A percentile compares a stretch with the other conserved stretches of the same genome.
phyloP scores from a whole-genome alignment of 2,797 vertebrate species.

The Pipistrellus kuhlii region DNA sequence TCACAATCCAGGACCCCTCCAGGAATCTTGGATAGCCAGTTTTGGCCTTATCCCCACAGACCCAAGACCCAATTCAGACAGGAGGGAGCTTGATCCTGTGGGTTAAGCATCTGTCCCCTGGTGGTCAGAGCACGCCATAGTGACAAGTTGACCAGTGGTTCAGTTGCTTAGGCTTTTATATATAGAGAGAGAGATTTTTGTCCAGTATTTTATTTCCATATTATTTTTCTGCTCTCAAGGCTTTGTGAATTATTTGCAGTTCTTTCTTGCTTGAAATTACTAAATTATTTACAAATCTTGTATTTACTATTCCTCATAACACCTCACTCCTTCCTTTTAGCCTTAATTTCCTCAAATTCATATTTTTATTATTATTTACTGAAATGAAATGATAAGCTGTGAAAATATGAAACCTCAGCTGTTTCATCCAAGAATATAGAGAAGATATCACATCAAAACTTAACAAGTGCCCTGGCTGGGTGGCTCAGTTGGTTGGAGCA shows the following conservation, averaged over 20 bases:
- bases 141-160: too few species aligned
- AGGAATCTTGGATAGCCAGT: too few species aligned
- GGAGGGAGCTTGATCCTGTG: too few species aligned
- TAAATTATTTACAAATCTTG: neutral
- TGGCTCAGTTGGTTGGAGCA: neutral
- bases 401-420: neutral
- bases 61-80: too few species aligned
- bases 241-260: neutral
- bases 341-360: constrained; percentile 11
- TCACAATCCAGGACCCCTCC: too few species aligned
- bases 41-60: too few species aligned
- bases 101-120: too few species aligned
- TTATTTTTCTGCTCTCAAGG: neutral
- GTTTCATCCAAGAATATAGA: neutral
- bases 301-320: neutral
- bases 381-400: neutral
- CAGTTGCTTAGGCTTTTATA: too few species aligned
- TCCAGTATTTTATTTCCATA: neutral
- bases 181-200: neutral
- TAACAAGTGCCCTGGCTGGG: neutral
- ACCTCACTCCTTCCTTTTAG: neutral
- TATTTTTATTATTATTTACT: neutral
- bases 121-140: too few species aligned
- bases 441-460: constrained; percentile 15
- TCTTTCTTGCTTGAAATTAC: constrained; percentile 1